Evolutionary conservation across 2,888 invertebrate species (phyloP), one percentile per base, ranked within the genome.

Genomic region (Heliconius charithonia): DNA sequence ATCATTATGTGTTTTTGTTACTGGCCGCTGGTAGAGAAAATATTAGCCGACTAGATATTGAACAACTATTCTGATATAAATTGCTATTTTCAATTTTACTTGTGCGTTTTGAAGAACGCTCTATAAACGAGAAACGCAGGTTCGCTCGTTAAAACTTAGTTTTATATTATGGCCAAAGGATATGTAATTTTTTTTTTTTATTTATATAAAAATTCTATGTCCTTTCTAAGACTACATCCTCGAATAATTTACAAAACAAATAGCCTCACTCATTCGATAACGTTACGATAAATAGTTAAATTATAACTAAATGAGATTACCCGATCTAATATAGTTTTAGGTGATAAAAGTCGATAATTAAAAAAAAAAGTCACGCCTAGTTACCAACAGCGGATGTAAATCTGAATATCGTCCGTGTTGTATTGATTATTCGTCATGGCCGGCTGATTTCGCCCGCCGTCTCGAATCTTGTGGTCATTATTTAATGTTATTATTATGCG

Each of bases 1-100:
- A 91, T 93, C 93, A 93, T 92, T 91, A 90, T 86, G 88, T 93
- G 92, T 94, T 92, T 93, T 90, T 91, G 83, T 84, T 83, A 77
- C 80, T 80, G 86, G 83, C 84, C 83, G 83, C 79, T 83, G 83
- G 86, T 86, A 87, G 92, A 90, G 92, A 93, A 93, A 93, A 91
- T 87, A 84, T 83, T 81, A 83, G 82, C 83, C 80, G 82, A 81
- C 78, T 82, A 79, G 81, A 84, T 83, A 81, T 81, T 70, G 80
- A 79, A 80, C 65, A 22, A 75, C 51, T 66, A 81, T 79, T 81
- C 82, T 79, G 79, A 82, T 80, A 80, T 78, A 75, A 76, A 81
- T 82, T 79, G 80, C 69, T 77, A 76, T 81, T 81, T 80, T 76
- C 71, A 80, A 80, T 77, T 77, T 79, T 80, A 77, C 76, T 81